phyloP scores from a whole-genome alignment of 2,113 vertebrate genomes.

The Leptosomus discolor region DNA sequence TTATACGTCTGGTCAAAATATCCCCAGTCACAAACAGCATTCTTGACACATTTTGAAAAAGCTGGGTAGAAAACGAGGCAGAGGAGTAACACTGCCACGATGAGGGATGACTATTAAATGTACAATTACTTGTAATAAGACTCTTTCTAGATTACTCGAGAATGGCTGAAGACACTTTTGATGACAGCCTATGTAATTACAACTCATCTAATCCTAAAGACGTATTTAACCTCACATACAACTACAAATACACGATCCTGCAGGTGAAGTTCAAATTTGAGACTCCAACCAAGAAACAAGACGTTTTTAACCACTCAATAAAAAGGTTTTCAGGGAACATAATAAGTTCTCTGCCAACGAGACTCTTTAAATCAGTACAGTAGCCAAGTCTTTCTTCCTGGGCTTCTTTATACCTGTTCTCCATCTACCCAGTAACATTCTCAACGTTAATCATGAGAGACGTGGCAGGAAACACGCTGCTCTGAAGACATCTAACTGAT shows the following conservation, averaged over 20 bases:
- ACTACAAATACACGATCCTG: background rate
- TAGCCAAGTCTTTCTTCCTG: background rate
- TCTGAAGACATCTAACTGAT: background rate
- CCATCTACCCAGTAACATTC: too few relatives aligned
- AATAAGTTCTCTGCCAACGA: background rate
- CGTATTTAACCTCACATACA: background rate
- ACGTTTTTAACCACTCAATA: background rate
- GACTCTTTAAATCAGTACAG: background rate
- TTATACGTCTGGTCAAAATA: background rate
- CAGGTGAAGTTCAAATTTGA: background rate
- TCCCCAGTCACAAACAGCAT: background rate
- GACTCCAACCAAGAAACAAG: background rate
- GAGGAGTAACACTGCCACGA: background rate
- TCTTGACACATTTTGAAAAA: background rate
- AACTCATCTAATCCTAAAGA: background rate
- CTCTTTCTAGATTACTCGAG: background rate
- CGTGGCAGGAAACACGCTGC: accelerated
- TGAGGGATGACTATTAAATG: background rate
- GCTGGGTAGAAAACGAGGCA: background rate
- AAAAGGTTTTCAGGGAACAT: background rate
- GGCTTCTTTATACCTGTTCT: background rate
- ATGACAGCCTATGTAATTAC: background rate
- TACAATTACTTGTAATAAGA: background rate
- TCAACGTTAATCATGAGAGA: background rate
- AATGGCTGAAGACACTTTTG: background rate